Conservation (phyloP, 2,888 invertebrate species). For the Coenonympha arcania region DNA sequence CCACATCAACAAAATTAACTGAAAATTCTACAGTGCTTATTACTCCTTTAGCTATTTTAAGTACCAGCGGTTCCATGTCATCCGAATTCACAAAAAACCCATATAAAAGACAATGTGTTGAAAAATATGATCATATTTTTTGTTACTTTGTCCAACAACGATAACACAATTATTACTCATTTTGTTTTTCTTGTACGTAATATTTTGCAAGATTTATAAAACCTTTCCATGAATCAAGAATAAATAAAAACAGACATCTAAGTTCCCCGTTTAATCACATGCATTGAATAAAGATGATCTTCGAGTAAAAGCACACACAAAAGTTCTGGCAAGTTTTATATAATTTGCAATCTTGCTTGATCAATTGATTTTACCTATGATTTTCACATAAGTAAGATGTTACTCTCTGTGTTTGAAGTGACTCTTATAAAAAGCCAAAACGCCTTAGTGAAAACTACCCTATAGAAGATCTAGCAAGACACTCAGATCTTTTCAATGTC, state of each 20-base stretch:
- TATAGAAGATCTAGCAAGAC: too few relatives aligned
- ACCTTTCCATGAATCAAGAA: not conserved
- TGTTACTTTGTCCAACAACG: conserved; percentile 31
- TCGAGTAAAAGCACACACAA: too few relatives aligned
- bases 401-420: too few relatives aligned
- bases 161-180: not conserved
- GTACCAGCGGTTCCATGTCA: not conserved
- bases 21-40: not conserved
- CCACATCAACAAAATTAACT: not conserved
- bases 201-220: not conserved
- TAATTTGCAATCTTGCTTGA: too few relatives aligned
- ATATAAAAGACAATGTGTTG: conserved; percentile 36
- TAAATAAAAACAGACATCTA: not conserved
- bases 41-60: not conserved
- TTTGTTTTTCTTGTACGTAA: not conserved
- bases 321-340: too few relatives aligned
- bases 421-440: too few relatives aligned
- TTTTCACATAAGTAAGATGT: too few relatives aligned
- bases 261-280: too few relatives aligned
- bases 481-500: too few relatives aligned
- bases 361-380: too few relatives aligned
- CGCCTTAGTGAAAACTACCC: too few relatives aligned
- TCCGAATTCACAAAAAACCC: not conserved
- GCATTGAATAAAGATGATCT: too few relatives aligned
- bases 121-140: conserved; percentile 43